Evolutionary conservation across 2,797 vertebrate genomes (phyloP), one percentile per base, ranked within the genome.

Genomic region (Pelobates cultripes): DNA sequence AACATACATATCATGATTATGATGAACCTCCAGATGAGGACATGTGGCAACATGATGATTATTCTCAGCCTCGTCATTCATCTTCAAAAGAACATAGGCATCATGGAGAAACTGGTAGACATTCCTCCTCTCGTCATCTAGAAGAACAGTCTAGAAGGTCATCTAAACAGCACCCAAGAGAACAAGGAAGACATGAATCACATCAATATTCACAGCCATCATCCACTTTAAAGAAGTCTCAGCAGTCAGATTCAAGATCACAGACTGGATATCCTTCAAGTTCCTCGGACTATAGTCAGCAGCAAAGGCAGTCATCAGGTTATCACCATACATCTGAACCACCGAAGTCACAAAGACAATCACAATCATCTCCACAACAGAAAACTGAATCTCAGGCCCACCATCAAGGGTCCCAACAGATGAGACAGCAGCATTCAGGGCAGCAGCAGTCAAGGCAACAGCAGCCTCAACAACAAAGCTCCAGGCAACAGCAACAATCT

Each of bases 1-100:
- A 97, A 90, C 97, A 97, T 88, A 96, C 97, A 80, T 98, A 98
- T 89, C 96, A 98, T 7, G 97, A 99, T 89, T 99, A 98, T 13
- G 96, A 98, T 10, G 97, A 99, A 87, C 96, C 96, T 75, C 96
- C 96, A 0, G 97, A 99, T 41, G 98, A 99, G 87, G 97, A 98
- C 85, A 89, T 93, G 0, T 93, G 95, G 94, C 94, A 94, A 79
- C 96, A 95, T 2, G 96, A 97, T 0, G 97, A 99, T 72, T 97
- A 96, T 77, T 93, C 91, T 79, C 95, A 96, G 74, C 93, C 94
- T 47, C 95, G 94, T 4, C 95, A 95, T 42, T 72, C 94, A 66
- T 93, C 94, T 73, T 92, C 95, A 78, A 95, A 97, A 7, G 97
- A 99, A 70, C 96, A 98, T 85, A 95, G 96, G 77, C 96, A 97